Evolutionary conservation across 1,140 invertebrate genomes (phyloP).

Genomic region (Chironomus striatipennis): DNA sequence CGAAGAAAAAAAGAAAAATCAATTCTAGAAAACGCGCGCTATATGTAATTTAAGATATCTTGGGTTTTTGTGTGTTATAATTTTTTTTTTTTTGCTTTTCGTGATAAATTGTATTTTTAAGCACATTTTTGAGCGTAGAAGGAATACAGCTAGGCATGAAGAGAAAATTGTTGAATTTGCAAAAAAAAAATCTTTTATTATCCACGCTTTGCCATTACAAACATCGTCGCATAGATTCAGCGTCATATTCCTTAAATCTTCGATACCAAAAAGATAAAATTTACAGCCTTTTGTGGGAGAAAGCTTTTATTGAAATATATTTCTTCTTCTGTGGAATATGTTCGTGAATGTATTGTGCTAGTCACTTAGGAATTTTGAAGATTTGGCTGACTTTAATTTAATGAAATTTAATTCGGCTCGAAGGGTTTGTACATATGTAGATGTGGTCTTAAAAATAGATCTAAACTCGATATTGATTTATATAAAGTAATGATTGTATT

Average conservation of each 20-base stretch:
- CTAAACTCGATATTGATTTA: too few species aligned
- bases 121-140: neutral
- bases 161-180: conserved; percentile 11
- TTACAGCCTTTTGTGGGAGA: too few species aligned
- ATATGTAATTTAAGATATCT: conserved; percentile 20
- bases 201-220: neutral
- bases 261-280: neutral
- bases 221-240: neutral
- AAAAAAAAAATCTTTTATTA: conserved; percentile 9
- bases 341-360: too few species aligned
- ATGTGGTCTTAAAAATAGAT: too few species aligned
- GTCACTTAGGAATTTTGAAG: too few species aligned
- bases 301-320: neutral
- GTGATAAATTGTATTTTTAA: conserved; percentile 21
- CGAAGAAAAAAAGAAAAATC: conserved; percentile 1
- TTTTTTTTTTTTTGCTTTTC: neutral
- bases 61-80: conserved; percentile 5
- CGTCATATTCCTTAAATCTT: neutral
- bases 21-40: conserved; percentile 2
- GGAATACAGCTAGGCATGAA: neutral
- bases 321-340: neutral
- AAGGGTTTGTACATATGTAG: too few species aligned
- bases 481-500: too few species aligned
- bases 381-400: too few species aligned
- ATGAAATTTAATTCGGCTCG: too few species aligned